Evolutionary conservation across 2,888 invertebrate species (phyloP).

Genomic region (Physocephala rufipes): DNA sequence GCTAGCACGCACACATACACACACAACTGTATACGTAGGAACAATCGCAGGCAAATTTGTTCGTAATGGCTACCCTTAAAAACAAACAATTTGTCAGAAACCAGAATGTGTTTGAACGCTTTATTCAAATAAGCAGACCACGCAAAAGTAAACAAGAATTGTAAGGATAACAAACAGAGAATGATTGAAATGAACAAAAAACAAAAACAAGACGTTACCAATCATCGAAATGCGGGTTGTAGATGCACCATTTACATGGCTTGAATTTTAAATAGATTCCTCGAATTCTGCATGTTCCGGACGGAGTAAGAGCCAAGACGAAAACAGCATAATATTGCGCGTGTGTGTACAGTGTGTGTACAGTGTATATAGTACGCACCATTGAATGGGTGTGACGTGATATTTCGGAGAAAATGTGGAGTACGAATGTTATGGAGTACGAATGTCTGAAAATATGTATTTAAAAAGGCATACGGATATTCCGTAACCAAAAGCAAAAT

Average conservation of each 20-base stretch:
- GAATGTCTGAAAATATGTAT: constrained; percentile 20
- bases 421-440: constrained; percentile 33
- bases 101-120: constrained; percentile 30
- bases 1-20: no score
- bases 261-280: constrained; percentile 35
- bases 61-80: constrained; percentile 5
- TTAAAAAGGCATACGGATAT: background rate
- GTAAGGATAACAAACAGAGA: background rate
- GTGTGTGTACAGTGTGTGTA: background rate
- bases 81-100: constrained; percentile 21
- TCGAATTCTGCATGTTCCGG: background rate
- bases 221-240: constrained; percentile 30
- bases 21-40: no score
- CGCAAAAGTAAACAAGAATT: constrained; percentile 26
- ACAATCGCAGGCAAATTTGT: background rate
- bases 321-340: background rate
- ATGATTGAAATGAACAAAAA: no score
- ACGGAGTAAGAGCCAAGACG: no score
- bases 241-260: constrained; percentile 2
- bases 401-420: constrained; percentile 39
- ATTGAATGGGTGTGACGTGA: constrained; percentile 41
- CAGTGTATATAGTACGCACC: background rate
- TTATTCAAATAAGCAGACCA: constrained; percentile 23
- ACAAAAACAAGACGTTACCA: background rate
- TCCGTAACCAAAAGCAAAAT: no score